Evolutionary conservation across 2,797 vertebrate genomes (phyloP).

Genomic region (Sebastes hubbsi): DNA sequence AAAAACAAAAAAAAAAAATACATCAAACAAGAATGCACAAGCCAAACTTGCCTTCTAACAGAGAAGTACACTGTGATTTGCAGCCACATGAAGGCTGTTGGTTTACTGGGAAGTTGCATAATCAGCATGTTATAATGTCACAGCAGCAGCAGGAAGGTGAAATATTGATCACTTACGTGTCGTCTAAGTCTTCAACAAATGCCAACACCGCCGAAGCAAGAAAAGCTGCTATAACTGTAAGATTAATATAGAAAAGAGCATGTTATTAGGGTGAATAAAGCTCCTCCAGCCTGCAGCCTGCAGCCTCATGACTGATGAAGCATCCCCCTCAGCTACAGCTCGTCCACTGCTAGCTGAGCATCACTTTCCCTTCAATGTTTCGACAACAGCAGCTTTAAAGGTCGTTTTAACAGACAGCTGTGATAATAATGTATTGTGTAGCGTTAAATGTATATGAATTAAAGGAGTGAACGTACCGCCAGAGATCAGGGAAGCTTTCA

Average conservation of each 20-base stretch:
- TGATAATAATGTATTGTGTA: accelerated
- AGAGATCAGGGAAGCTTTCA: slow-evolving; percentile 66
- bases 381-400: not conserved
- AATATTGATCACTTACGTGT: slow-evolving; percentile 78
- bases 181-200: slow-evolving; percentile 83
- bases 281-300: slow-evolving; percentile 1
- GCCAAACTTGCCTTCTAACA: not conserved
- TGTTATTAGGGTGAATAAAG: not conserved
- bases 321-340: slow-evolving; percentile 60
- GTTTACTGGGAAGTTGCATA: not conserved
- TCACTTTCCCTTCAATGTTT: not conserved
- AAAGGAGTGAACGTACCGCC: slow-evolving; percentile 67
- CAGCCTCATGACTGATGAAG: slow-evolving; percentile 69
- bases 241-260: not conserved
- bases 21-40: not conserved
- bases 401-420: not conserved
- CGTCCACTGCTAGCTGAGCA: slow-evolving; percentile 51
- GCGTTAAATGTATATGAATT: accelerated
- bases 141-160: slow-evolving; percentile 24
- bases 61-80: not conserved
- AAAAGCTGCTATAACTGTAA: slow-evolving; percentile 63
- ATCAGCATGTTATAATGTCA: not conserved
- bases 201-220: slow-evolving; percentile 69
- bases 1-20: too few relatives aligned
- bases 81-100: not conserved